Evolutionary conservation across 2,113 vertebrate species (phyloP).

Genomic region (Marmota monax): DNA sequence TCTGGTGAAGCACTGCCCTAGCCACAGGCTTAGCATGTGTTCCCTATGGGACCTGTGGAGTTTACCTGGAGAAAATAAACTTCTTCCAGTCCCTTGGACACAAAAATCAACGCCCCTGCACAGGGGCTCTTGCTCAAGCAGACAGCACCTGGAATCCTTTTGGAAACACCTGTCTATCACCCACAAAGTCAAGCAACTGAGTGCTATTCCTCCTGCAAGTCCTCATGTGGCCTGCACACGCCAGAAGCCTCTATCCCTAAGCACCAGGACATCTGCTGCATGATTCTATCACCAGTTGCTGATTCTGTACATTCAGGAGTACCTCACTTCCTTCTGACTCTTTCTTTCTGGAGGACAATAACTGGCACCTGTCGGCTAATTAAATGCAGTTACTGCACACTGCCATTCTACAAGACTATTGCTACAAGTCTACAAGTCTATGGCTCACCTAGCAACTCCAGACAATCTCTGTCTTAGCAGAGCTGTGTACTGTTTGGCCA

Average conservation of each 20-base stretch:
- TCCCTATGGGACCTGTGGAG: background rate
- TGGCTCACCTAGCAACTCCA: background rate
- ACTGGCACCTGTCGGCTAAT: no score
- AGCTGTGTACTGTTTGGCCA: background rate
- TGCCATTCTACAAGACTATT: no score
- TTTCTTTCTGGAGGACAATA: no score
- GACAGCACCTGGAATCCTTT: background rate
- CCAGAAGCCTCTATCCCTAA: background rate
- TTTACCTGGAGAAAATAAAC: background rate
- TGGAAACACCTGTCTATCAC: background rate
- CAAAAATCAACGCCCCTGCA: background rate
- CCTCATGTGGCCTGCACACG: fast-evolving
- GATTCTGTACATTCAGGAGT: background rate
- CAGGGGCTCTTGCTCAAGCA: background rate
- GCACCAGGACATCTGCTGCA: background rate
- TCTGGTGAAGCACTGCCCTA: background rate
- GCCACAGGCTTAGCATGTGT: background rate
- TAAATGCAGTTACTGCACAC: no score
- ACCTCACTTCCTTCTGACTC: no score
- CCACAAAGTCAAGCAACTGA: background rate
- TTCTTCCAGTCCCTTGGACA: background rate
- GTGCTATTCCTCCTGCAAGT: background rate
- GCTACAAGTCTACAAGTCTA: background rate
- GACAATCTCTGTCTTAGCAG: background rate
- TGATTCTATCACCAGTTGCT: background rate